A percentile compares a stretch with the other conserved stretches of the same genome.
phyloP scores from a whole-genome alignment of 92 coral and sea anemone genomes.

The Metridium senile region DNA sequence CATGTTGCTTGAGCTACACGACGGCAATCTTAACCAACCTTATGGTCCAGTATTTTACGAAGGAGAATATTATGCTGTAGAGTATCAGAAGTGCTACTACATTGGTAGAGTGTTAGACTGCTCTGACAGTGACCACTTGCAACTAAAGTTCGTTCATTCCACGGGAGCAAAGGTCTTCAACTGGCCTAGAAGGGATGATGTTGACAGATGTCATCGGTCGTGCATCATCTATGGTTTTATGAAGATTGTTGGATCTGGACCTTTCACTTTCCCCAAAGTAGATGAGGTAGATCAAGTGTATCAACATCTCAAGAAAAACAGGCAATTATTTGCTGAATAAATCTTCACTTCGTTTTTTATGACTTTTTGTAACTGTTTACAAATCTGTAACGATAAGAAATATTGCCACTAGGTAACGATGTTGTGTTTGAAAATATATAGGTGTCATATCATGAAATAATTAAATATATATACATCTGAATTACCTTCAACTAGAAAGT shows the following conservation, averaged over 20 bases:
- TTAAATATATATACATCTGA: too few species aligned
- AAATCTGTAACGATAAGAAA: neutral
- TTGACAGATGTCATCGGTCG: conserved; percentile 26
- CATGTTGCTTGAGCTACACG: conserved; percentile 56
- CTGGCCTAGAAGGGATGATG: conserved; percentile 26
- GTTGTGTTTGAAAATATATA: too few species aligned
- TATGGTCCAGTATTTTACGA: neutral
- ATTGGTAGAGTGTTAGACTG: conserved; percentile 33
- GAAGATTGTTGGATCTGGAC: conserved; percentile 28
- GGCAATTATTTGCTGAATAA: neutral
- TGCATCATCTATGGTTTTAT: conserved; percentile 43
- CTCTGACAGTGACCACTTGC: neutral
- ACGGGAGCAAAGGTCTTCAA: conserved; percentile 9
- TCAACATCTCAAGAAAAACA: conserved; percentile 23
- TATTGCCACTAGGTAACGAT: too few species aligned
- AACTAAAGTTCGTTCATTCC: conserved; percentile 17
- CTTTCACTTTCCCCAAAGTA: conserved; percentile 37
- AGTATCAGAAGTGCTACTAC: conserved; percentile 41
- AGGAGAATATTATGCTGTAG: conserved; percentile 49
- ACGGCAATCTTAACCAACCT: conserved; percentile 22
- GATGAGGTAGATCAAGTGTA: conserved; percentile 38
- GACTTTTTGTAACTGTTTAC: too few species aligned
- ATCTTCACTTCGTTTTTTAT: neutral
- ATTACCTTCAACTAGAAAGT: too few species aligned
- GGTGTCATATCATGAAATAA: too few species aligned